Base-by-base conservation (phyloP, 2,797 vertebrate species). In the Chrosomus eos region DNA sequence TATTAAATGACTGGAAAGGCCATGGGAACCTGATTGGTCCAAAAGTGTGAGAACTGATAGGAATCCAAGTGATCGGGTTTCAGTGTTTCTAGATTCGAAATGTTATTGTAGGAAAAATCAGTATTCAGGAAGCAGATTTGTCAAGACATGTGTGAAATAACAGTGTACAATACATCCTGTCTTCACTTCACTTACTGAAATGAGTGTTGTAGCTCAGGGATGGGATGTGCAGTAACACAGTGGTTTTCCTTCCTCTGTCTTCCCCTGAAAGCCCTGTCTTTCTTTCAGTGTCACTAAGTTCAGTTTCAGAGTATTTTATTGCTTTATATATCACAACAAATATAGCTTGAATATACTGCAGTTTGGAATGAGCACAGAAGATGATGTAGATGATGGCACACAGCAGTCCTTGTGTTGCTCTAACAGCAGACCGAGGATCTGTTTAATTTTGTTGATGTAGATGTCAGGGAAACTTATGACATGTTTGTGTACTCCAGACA, bases 231-330 rank as follows among this genome's bases (percentile, higher is more conserved):
- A 19, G 28, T n/a, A 75, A 21, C 18, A 40, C 72, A 53, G 43
- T 6, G 23, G 19, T n/a, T 64, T 74, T 74, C 80, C 77, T 79
- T 79, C 76, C 80, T 60, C 36, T 73, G 53, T 81, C 36, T 19
- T 58, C 21, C 60, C 5, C 3, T 58, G 8, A 48, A 60, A 72
- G 40, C 10, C 16, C 16, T 21, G 31, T 38, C 31, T 40, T 33
- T 38, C 9, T 55, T 28, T 55, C 31, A 53, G 48, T 55, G 3
- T 76, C 36, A 55, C 18, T 6, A 36, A 64, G 48, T 51, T 80
- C 28, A 36, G 43, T 48, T 53, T 60, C 5, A 26, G 58, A 62
- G 26, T 3, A 62, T 62, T 7, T 28, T 62, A 58, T 62, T 62
- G 33, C 31, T 48, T 48, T 48, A 48, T 48, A 48, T 18, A 18